Conservation (phyloP, 2,797 vertebrate species). For the Chloroceryle inda region DNA sequence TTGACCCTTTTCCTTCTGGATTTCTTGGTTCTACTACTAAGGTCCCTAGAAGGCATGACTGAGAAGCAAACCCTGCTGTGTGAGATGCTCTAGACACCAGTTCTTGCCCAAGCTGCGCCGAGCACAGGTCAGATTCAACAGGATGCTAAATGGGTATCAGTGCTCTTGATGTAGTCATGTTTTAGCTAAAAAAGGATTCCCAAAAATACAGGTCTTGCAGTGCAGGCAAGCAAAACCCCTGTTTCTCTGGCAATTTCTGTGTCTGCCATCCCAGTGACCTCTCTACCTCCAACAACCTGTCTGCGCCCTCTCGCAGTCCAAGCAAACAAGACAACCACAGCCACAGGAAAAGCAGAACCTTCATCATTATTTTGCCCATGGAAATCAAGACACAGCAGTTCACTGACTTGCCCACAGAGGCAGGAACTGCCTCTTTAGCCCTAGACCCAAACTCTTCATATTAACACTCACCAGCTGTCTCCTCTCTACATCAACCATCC, state of each 20-base stretch:
- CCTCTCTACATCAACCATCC: neutral
- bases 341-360: neutral
- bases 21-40: neutral
- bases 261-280: neutral
- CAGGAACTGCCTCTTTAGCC: neutral
- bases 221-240: neutral
- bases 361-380: neutral
- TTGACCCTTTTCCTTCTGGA: neutral
- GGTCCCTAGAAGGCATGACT: neutral
- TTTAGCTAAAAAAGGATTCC: neutral
- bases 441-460: neutral
- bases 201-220: neutral
- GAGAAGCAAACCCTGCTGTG: neutral
- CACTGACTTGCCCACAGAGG: rapidly evolving
- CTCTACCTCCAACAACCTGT: neutral
- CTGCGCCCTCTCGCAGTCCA: neutral
- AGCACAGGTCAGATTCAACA: rapidly evolving
- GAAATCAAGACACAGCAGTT: neutral
- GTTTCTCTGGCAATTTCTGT: neutral
- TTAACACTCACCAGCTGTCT: neutral
- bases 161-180: neutral
- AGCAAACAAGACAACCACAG: neutral
- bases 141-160: neutral
- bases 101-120: neutral
- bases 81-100: neutral